These are phyloP conservation scores for Oncorhynchus masou DNA, from an alignment of 2,113 vertebrate genomes.

Conservation along the genomic window DNA sequence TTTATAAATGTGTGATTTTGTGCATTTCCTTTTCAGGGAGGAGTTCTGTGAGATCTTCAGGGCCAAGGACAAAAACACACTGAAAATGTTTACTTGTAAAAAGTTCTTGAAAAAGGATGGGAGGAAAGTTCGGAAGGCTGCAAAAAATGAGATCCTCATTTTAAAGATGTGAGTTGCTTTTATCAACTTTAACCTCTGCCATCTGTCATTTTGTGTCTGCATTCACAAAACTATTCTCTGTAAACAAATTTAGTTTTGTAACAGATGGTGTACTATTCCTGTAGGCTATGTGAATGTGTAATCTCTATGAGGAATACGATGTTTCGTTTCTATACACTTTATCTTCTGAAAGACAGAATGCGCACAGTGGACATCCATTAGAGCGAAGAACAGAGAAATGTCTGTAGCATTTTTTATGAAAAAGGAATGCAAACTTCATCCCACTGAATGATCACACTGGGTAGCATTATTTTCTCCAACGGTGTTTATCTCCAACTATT, in stretches of 20 bases:
- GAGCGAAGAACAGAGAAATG: not conserved
- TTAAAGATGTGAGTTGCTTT: constrained; percentile 90
- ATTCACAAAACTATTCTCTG: not conserved
- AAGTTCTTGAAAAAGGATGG: constrained; percentile 97
- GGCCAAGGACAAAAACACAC: constrained; percentile 91
- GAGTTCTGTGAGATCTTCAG: constrained; percentile 99
- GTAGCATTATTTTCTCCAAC: constrained; percentile 1
- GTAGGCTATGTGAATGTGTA: not conserved
- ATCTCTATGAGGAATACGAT: not conserved
- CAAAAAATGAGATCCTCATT: constrained; percentile 97
- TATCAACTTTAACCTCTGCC: not conserved
- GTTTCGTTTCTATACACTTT: not conserved
- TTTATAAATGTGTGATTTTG: not conserved
- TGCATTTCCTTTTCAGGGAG: constrained; percentile 75
- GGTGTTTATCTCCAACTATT: constrained; percentile 1
- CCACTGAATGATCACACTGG: constrained; percentile 5
- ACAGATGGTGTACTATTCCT: not conserved
- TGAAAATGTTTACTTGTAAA: constrained; percentile 96
- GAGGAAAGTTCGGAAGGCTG: constrained; percentile 94
- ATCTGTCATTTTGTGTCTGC: not conserved
- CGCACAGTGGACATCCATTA: not conserved
- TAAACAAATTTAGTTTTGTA: not conserved
- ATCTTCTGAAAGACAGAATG: not conserved
- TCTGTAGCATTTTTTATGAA: not conserved
- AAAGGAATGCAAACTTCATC: constrained; percentile 2